Conservation (phyloP, 2,797 vertebrate species). For the Lemur catta region DNA sequence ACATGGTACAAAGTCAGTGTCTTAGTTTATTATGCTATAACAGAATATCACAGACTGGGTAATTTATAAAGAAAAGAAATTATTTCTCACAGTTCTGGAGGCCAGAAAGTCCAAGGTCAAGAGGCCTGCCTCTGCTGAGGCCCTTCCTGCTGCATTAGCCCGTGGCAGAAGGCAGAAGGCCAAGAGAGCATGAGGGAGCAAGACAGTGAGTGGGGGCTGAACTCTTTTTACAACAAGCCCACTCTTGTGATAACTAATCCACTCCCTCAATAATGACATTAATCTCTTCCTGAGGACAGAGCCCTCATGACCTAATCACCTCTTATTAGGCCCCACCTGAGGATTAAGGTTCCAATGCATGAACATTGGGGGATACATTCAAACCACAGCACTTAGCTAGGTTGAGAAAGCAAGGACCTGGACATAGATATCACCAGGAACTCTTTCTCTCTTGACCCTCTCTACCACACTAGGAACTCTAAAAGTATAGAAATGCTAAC, state of each 20-base stretch:
- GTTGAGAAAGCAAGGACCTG: background rate
- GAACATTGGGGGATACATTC: background rate
- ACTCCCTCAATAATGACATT: too few relatives aligned
- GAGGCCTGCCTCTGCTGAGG: background rate
- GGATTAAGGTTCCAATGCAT: background rate
- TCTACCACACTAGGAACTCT: background rate
- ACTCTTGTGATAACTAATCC: background rate
- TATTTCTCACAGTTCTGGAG: background rate
- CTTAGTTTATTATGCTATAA: background rate
- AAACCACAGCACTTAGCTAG: background rate
- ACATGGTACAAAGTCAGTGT: background rate
- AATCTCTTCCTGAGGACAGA: background rate
- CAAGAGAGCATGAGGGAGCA: background rate
- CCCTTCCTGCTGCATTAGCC: background rate
- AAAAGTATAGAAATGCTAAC: conserved; percentile 7
- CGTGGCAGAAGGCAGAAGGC: background rate
- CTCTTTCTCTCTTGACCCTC: background rate
- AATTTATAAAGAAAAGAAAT: background rate
- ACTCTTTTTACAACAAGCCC: background rate
- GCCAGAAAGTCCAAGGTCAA: background rate
- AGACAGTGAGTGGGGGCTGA: too few relatives aligned
- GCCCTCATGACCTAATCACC: too few relatives aligned
- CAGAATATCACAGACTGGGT: background rate
- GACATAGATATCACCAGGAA: background rate
- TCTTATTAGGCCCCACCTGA: background rate